Conservation (phyloP, 2,888 invertebrate species). For the Drosophila subsilvestris region DNA sequence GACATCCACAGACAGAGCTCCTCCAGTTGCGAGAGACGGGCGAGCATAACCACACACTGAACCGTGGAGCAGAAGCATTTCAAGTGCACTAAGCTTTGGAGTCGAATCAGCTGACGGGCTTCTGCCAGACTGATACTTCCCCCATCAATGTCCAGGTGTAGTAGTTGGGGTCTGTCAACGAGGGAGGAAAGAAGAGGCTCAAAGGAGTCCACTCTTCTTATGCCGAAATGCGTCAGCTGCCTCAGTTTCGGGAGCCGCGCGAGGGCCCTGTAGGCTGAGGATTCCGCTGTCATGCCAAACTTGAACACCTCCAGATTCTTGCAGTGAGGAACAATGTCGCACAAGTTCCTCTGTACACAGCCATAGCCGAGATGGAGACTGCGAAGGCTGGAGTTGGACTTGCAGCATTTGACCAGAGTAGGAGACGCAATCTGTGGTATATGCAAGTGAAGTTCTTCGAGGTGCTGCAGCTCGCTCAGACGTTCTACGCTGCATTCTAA, state of each 20-base stretch:
- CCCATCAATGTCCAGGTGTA: conserved; percentile 57
- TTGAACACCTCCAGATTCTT: conserved; percentile 46
- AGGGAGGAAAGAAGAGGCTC: conserved; percentile 46
- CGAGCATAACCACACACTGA: conserved; percentile 49
- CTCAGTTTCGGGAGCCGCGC: conserved; percentile 50
- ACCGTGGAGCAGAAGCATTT: conserved; percentile 59
- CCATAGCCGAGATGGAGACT: conserved; percentile 46
- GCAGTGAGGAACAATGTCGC: conserved; percentile 54
- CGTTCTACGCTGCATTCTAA: conserved; percentile 45
- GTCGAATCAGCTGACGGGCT: conserved; percentile 45
- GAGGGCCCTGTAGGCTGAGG: conserved; percentile 38
- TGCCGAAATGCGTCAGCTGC: conserved; percentile 51
- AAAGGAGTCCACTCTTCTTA: conserved; percentile 56
- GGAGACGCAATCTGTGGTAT: conserved; percentile 20
- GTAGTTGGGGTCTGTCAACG: conserved; percentile 38
- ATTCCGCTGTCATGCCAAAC: conserved; percentile 57
- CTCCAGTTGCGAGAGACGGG: conserved; percentile 39
- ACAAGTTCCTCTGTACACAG: conserved; percentile 31
- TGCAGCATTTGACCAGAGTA: conserved; percentile 55
- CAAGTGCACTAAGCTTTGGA: conserved; percentile 40
- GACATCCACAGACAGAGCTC: conserved; percentile 63
- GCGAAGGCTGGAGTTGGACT: conserved; percentile 39
- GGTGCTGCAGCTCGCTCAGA: conserved; percentile 26
- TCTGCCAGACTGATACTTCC: conserved; percentile 54
- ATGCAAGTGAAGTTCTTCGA: conserved; percentile 45